Evolutionary conservation across 2,797 vertebrate species (phyloP).

Genomic region (Microchirus variegatus): DNA sequence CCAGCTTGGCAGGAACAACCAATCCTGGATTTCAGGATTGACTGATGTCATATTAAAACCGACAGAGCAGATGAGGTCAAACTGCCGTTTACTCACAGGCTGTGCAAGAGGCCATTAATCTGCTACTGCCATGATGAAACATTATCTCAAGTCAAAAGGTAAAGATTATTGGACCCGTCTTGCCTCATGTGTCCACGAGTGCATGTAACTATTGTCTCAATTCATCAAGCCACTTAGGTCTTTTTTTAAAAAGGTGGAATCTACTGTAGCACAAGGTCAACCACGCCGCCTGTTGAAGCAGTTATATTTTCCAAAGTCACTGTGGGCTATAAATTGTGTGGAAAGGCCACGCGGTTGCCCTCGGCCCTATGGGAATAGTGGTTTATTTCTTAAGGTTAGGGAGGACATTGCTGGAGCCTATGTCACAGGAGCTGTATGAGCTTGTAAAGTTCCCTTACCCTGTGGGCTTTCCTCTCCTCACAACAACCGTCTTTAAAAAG

Average conservation of each 20-base stretch:
- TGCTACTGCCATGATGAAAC: constrained; percentile 50
- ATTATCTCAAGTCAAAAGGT: constrained; percentile 60
- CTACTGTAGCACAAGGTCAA: constrained; percentile 39
- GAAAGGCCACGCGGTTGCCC: constrained; percentile 5
- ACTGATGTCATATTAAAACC: constrained; percentile 60
- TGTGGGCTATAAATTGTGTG: constrained; percentile 22
- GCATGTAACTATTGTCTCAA: constrained; percentile 41
- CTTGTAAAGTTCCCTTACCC: constrained; percentile 11
- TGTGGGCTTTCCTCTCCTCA: not conserved
- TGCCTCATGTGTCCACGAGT: constrained; percentile 49
- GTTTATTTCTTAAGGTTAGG: constrained; percentile 20
- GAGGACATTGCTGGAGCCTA: constrained; percentile 18
- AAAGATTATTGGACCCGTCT: constrained; percentile 48
- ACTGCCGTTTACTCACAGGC: constrained; percentile 42
- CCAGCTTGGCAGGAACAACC: constrained; percentile 41
- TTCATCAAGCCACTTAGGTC: constrained; percentile 35
- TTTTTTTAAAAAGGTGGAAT: constrained; percentile 39
- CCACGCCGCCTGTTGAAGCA: constrained; percentile 41
- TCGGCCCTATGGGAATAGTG: constrained; percentile 8
- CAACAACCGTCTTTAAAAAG: not conserved
- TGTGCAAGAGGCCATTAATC: constrained; percentile 56
- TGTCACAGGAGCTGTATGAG: constrained; percentile 28
- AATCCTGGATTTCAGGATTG: constrained; percentile 53
- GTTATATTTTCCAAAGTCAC: constrained; percentile 48
- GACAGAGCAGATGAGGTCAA: constrained; percentile 63